Percentiles rank a stretch among this genome's conserved stretches.
These are phyloP conservation scores for Apamea monoglypha DNA, from an alignment of 2,888 invertebrate species.

Conservation along the genomic window DNA sequence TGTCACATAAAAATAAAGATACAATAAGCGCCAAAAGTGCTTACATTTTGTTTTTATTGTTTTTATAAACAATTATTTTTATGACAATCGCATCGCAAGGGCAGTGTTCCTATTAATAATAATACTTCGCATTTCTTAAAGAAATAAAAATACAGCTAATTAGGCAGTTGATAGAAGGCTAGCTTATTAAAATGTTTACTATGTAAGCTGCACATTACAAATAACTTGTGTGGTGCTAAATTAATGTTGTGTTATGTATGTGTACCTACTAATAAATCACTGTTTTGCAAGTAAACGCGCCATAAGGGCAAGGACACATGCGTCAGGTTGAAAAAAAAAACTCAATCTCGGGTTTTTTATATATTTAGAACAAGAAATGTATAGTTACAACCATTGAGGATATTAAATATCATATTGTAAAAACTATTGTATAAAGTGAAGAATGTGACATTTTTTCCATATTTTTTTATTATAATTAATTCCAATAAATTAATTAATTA, in stretches of 20 bases:
- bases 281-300: not conserved
- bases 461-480: constrained; percentile 86
- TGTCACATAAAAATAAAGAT: not conserved
- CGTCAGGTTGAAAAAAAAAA: constrained; percentile 69
- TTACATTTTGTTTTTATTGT: not conserved
- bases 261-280: not conserved
- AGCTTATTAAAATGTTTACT: not conserved
- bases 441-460: constrained; percentile 88
- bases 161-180: not conserved
- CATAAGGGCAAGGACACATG: constrained; percentile 26
- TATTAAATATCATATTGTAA: constrained; percentile 91
- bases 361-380: constrained; percentile 91
- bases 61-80: not conserved
- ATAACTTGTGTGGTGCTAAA: not conserved
- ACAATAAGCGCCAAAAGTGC: constrained; percentile 27
- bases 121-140: not conserved
- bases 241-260: not conserved
- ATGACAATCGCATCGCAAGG: not conserved
- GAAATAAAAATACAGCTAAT: not conserved
- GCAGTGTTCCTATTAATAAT: not conserved
- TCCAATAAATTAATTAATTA: constrained; percentile 89
- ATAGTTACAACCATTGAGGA: constrained; percentile 91
- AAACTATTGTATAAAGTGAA: constrained; percentile 91
- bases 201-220: not conserved
- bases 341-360: constrained; percentile 85